Percentiles rank a stretch among this genome's conserved stretches.
Evolutionary conservation across 2,888 invertebrate species (phyloP).

Genomic region (Ochlodes sylvanus): DNA sequence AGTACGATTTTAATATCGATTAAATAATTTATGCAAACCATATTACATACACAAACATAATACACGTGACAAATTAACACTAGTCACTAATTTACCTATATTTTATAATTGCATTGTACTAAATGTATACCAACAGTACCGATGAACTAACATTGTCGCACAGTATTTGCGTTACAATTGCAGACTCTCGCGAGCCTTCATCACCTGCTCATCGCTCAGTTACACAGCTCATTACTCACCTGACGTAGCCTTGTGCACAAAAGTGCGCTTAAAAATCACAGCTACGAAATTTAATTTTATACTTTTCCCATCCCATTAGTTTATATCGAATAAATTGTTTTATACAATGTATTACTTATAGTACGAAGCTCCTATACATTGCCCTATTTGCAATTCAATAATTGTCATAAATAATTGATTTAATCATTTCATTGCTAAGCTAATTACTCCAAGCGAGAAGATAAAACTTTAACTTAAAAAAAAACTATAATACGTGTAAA

Average conservation of each 20-base stretch:
- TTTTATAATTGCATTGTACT: conserved; percentile 73
- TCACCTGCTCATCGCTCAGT: conserved; percentile 48
- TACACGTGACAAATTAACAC: conserved; percentile 64
- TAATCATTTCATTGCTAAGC: conserved; percentile 81
- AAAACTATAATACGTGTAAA: conserved; percentile 51
- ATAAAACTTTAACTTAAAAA: conserved; percentile 59
- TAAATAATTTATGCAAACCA: conserved; percentile 66
- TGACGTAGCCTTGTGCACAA: conserved; percentile 74
- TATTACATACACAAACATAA: conserved; percentile 50
- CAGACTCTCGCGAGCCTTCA: conserved; percentile 36
- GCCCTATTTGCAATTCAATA: conserved; percentile 80
- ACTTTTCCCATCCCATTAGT: conserved; percentile 62
- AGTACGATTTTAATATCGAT: conserved; percentile 73
- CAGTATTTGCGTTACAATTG: conserved; percentile 66
- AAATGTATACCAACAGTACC: conserved; percentile 73
- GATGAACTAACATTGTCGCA: conserved; percentile 61
- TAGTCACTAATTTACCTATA: conserved; percentile 60
- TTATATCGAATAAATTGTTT: conserved; percentile 72
- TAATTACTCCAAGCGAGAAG: conserved; percentile 68
- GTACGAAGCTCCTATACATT: conserved; percentile 85
- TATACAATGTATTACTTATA: conserved; percentile 80
- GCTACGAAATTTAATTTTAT: conserved; percentile 79
- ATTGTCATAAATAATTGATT: conserved; percentile 83
- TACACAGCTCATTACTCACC: conserved; percentile 50
- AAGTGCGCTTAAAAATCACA: conserved; percentile 81